Evolutionary conservation across 2,797 vertebrate species (phyloP), one percentile per base, ranked within the genome.

Genomic region (Sebastiscus tertius): DNA sequence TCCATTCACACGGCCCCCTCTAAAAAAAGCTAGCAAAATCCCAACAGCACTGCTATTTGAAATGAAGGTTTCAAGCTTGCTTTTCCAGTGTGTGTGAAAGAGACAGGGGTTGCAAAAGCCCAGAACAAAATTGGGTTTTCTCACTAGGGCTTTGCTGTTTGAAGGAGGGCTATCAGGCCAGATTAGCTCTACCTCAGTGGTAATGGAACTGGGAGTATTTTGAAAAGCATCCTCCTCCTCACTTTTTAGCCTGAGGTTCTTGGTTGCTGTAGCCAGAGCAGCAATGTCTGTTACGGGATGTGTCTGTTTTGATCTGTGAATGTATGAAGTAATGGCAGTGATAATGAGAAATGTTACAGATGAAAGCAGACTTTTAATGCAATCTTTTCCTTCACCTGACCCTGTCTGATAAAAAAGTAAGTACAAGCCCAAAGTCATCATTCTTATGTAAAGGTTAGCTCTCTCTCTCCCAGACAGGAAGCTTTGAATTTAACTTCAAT

Each of bases 131-230:
- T 88, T 93, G 88, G 79, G 83, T 88, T 92, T 89, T 88, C 89
- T 92, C 89, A 90, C 90, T 58, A 31, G 83, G 91, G 90, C 88
- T 92, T 92, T 93, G 84, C 80, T 93, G 88, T 93, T 89, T 91
- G 90, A 92, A 90, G 90, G 86, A 89, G 87, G 86, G 87, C 88
- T 90, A 91, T 90, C 86, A 88, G 85, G 72, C 81, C 83, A 93
- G 92, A 93, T 92, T 89, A 93, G 90, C 90, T 85, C 80, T 85
- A 84, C 81, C 88, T 86, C 85, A 83, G 75, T 77, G 82, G 85
- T 91, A 94, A 94, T 94, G 91, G 92, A 94, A 90, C 79, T 74
- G 42, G 74, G 83, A 87, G 82, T 83, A 71, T 86, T 89, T 90
- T 87, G 79, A 88, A 93, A 94, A 87, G 81, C 85, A 86, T 87